phyloP scores from a whole-genome alignment of 2,888 invertebrate genomes.

The Tipula helvola region DNA sequence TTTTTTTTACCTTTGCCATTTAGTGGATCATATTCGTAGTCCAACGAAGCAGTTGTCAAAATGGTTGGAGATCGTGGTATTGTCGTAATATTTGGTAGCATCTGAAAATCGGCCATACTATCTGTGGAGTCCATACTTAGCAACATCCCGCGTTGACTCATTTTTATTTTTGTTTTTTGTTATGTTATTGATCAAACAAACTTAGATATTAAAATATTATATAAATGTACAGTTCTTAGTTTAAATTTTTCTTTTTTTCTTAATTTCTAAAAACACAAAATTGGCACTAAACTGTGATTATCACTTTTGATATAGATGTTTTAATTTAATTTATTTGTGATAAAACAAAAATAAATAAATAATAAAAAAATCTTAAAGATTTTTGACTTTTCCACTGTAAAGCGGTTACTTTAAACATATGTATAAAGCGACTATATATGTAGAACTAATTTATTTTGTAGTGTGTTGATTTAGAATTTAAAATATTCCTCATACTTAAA shows the following conservation, averaged over 20 bases:
- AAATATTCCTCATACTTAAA: not conserved
- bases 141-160: constrained; percentile 19
- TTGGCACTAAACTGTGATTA: not conserved
- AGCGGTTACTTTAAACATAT: not conserved
- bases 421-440: not conserved
- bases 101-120: not conserved
- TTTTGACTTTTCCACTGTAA: not conserved
- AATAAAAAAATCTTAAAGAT: not conserved
- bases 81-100: not conserved
- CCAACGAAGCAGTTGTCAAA: not conserved
- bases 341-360: not conserved
- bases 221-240: not conserved
- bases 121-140: constrained; percentile 18
- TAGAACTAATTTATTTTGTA: not conserved
- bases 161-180: constrained; percentile 11
- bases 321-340: not conserved
- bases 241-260: not conserved
- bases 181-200: not conserved
- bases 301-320: not conserved
- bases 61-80: constrained; percentile 13
- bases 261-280: not conserved
- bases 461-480: not conserved
- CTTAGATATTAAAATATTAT: not conserved
- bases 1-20: not conserved
- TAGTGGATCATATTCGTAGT: not conserved